phyloP scores from a whole-genome alignment of 1,140 invertebrate genomes.

The Heliconius eleuchia region DNA sequence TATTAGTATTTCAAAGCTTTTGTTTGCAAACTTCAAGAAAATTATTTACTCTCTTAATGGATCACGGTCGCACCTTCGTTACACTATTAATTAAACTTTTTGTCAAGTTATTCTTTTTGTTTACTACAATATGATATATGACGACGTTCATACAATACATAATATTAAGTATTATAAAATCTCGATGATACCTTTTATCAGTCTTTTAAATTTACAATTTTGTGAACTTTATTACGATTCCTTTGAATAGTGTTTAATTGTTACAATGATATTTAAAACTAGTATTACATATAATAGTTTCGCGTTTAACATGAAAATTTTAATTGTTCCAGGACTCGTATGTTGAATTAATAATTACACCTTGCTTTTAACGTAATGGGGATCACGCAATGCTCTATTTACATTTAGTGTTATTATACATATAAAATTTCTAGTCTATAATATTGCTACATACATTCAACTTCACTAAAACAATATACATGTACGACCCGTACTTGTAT shows the following conservation, averaged over 20 bases:
- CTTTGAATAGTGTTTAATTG: neutral
- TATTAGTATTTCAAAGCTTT: neutral
- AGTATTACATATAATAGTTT: neutral
- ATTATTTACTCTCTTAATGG: conserved; percentile 9
- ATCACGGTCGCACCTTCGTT: neutral
- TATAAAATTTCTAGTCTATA: neutral
- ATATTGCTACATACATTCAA: neutral
- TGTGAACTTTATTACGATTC: neutral
- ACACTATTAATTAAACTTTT: neutral
- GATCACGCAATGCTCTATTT: conserved; percentile 38
- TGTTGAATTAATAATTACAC: conserved; percentile 38
- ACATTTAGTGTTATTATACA: conserved; percentile 23
- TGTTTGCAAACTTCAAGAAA: neutral
- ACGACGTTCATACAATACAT: neutral
- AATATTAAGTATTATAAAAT: neutral
- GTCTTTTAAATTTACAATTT: neutral
- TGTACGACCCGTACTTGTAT: neutral
- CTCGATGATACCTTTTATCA: neutral
- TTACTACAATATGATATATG: neutral
- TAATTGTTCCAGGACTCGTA: conserved; percentile 36
- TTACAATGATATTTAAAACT: neutral
- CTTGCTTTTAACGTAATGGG: conserved; percentile 41
- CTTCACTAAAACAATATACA: neutral
- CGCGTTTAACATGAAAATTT: conserved; percentile 16
- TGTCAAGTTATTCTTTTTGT: neutral